Evolutionary conservation across 2,113 vertebrate genomes (phyloP), one percentile per base, ranked within the genome.

Genomic region (Caranx ignobilis): DNA sequence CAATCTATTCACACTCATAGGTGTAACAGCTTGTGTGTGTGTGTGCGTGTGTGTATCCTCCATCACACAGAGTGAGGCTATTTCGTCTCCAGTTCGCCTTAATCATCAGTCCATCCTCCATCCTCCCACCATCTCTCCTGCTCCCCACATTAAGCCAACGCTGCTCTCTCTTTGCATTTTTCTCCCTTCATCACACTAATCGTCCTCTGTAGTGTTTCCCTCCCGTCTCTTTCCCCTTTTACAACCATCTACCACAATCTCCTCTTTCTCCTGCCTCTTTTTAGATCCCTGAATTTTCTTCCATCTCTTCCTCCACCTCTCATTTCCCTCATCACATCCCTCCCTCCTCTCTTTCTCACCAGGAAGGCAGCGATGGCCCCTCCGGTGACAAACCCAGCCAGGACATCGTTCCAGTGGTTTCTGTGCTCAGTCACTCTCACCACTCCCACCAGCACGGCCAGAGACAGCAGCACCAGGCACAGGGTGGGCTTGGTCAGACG

Each of bases 391-490:
- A 96, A 97, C 43, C 97, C 97, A 0, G 96, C 96, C 82, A 97
- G 87, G 47, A 97, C 94, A 1, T 98, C 97, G 0, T 95, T 95
- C 97, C 97, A 98, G 91, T 98, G 97, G 92, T 97, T 98, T 1
- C 97, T 95, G 83, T 97, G 96, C 80, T 98, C 97, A 0, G 96
- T 95, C 74, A 98, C 96, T 1, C 97, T 95, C 63, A 97, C 94
- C 66, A 97, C 95, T 0, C 96, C 96, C 74, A 97, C 96, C 80
- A 98, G 92, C 90, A 96, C 95, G 5, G 96, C 96, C 2, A 97
- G 93, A 37, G 95, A 96, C 69, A 97, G 89, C 54, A 97, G 90
- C 26, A 95, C 94, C 84, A 98, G 92, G 82, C 96, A 97, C 70
- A 97, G 86, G 1, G 96, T 96, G 35, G 97, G 97, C 84, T 97